Conservation (phyloP, 1,140 invertebrate species). For the Solenopsis invicta region DNA sequence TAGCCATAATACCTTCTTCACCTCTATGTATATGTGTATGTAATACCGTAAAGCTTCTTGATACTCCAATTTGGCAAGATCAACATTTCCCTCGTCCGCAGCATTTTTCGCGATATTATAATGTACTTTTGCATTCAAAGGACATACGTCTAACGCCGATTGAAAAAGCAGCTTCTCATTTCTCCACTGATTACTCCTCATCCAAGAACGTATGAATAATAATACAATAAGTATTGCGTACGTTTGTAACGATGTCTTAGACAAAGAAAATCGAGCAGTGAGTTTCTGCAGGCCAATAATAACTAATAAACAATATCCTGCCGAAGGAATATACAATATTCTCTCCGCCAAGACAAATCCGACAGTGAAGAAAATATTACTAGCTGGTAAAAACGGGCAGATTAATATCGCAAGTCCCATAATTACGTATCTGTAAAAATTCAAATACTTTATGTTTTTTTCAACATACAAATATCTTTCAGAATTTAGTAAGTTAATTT, state of each 20-base stretch:
- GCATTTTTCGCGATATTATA: constrained; percentile 97
- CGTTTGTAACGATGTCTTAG: constrained; percentile 70
- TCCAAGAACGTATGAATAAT: constrained; percentile 89
- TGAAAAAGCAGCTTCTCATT: constrained; percentile 91
- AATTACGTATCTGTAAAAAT: constrained; percentile 87
- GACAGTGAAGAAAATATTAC: constrained; percentile 96
- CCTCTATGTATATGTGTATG: constrained; percentile 3
- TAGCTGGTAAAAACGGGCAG: constrained; percentile 96
- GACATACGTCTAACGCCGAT: constrained; percentile 92
- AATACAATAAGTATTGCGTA: constrained; percentile 85
- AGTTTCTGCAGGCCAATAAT: constrained; percentile 89
- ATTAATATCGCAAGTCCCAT: constrained; percentile 91
- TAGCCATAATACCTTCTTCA: no score
- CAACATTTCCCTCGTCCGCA: constrained; percentile 91
- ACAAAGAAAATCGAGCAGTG: constrained; percentile 49
- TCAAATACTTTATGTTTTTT: constrained; percentile 35
- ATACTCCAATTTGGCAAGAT: constrained; percentile 93
- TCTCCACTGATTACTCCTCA: constrained; percentile 93
- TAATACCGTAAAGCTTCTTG: constrained; percentile 91
- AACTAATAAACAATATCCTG: constrained; percentile 93
- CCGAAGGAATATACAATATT: constrained; percentile 94
- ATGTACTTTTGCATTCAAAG: constrained; percentile 97
- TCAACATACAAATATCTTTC: neutral
- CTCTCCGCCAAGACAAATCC: constrained; percentile 97
- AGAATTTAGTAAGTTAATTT: no score